These are phyloP conservation scores for Indicator indicator DNA, from an alignment of 2,113 vertebrate genomes.

Conservation along the genomic window DNA sequence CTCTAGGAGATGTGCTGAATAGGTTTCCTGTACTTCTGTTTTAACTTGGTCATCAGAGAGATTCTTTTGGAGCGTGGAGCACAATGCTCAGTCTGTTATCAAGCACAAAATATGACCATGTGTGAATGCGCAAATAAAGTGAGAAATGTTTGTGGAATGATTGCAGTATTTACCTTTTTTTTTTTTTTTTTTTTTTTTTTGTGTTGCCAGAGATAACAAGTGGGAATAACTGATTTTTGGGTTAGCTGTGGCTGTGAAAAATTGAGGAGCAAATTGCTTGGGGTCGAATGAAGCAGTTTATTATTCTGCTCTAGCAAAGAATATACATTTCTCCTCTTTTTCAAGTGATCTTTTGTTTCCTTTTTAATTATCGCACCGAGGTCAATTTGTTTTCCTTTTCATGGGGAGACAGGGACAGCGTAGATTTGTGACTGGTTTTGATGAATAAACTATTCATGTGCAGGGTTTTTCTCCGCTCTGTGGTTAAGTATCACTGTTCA, in stretches of 20 bases:
- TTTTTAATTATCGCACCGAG: constrained; percentile 22
- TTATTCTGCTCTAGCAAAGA: constrained; percentile 17
- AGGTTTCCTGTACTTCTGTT: constrained; percentile 31
- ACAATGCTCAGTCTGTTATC: constrained; percentile 52
- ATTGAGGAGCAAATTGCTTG: neutral
- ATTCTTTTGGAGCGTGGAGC: neutral
- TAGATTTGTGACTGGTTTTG: neutral
- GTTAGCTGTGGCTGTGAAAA: constrained; percentile 17
- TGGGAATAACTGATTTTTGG: constrained; percentile 34
- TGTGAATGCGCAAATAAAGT: constrained; percentile 48
- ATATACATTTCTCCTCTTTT: constrained; percentile 1
- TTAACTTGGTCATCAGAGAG: neutral
- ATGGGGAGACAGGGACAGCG: neutral
- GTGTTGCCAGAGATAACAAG: constrained; percentile 55
- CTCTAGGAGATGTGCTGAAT: neutral
- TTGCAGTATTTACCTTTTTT: constrained; percentile 20
- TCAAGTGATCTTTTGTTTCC: constrained; percentile 48
- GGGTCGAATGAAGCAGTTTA: neutral
- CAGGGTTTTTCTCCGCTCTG: neutral
- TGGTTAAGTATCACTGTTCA: constrained; percentile 2
- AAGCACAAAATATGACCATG: constrained; percentile 24
- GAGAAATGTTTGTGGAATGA: constrained; percentile 41
- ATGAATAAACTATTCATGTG: constrained; percentile 50
- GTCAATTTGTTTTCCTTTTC: constrained; percentile 36
- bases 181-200: neutral